Base-by-base conservation (phyloP, 37 sponge, comb jelly and placozoan species). In the Eunapius fragilis region DNA sequence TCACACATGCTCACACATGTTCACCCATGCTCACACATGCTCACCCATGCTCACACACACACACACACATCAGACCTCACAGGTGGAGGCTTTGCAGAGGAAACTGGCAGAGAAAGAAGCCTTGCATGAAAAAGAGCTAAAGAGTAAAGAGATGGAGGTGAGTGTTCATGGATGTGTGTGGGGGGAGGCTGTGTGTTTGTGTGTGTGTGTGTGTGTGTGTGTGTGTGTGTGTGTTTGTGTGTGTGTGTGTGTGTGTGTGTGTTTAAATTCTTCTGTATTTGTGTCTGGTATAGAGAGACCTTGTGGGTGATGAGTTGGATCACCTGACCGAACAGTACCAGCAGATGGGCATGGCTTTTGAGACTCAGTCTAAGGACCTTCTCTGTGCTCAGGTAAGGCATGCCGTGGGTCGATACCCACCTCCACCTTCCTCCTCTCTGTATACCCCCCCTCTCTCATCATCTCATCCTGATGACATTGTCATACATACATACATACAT, bases 311-410 rank as follows among this genome's bases (percentile, higher is more conserved):
- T 49, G 92, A 92, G 7, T 50, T 92, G 48, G 92, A 92, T 23
- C 80, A 85, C 35, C 31, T 88, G 22, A 85, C 58, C 71, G 92
- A 92, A n/a, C 89, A 92, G 77, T 84, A 92, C 86, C 89, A 92
- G 82, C 78, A 92, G 69, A 68, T 92, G 68, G 77, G 41, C 77
- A 48, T 2, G 68, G 86, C 67, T 33, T 88, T 82, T 81, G 89
- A 87, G 70, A 30, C 69, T 0, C 89, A 85, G 69, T 11, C 86
- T 24, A 79, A 37, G 3, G 88, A 91, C 25, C 72, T 91, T 0
- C 23, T 69, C 31, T n/a, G 58, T 3, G 22, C 71, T 25, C 70
- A 75, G 25, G 90, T 84, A 33, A 84, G 76, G n/a, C 58, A 13
- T 17, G 19, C 22, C 58, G 2, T n/a, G n/a, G n/a, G n/a, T n/a